These are phyloP conservation scores for Orius laevigatus DNA, from an alignment of 1,140 invertebrate genomes.

Conservation along the genomic window DNA sequence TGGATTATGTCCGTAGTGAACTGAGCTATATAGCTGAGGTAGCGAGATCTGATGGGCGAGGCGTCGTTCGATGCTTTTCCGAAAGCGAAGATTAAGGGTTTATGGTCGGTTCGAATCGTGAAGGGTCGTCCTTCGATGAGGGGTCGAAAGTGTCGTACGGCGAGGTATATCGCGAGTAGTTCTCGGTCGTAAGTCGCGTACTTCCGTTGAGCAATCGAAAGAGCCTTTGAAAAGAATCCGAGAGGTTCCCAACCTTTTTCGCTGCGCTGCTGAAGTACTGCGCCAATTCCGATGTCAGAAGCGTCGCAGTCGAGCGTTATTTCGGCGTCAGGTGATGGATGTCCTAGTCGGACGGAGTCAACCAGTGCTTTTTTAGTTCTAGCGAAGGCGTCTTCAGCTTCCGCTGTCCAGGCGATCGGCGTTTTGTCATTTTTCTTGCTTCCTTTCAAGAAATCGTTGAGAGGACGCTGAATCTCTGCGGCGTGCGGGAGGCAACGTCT, in stretches of 20 bases:
- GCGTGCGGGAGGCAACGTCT: constrained; percentile 21
- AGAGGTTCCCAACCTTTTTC: constrained; percentile 23
- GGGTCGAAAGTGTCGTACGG: constrained; percentile 28
- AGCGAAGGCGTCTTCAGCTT: constrained; percentile 18
- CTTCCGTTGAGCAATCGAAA: constrained; percentile 23
- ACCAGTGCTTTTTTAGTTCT: constrained; percentile 19
- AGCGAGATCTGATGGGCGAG: constrained; percentile 24
- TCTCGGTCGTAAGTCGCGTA: constrained; percentile 30
- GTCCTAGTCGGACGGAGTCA: constrained; percentile 18
- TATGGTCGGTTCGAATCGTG: constrained; percentile 28
- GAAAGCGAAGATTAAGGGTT: constrained; percentile 24
- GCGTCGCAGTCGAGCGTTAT: constrained; percentile 22
- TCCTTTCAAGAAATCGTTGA: constrained; percentile 15
- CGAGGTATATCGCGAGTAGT: constrained; percentile 29
- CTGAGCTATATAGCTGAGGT: constrained; percentile 27
- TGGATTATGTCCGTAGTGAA: constrained; percentile 26
- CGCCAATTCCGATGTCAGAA: constrained; percentile 26
- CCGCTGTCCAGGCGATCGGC: constrained; percentile 19
- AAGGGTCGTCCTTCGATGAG: constrained; percentile 27
- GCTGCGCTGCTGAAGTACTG: constrained; percentile 24
- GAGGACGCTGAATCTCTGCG: constrained; percentile 19
- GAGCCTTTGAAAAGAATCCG: constrained; percentile 28
- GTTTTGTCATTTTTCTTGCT: constrained; percentile 18
- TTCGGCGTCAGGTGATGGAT: constrained; percentile 18
- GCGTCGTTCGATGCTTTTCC: constrained; percentile 21